phyloP scores from a whole-genome alignment of 2,888 invertebrate genomes.

The Galeopsomyia nigrocyanea region DNA sequence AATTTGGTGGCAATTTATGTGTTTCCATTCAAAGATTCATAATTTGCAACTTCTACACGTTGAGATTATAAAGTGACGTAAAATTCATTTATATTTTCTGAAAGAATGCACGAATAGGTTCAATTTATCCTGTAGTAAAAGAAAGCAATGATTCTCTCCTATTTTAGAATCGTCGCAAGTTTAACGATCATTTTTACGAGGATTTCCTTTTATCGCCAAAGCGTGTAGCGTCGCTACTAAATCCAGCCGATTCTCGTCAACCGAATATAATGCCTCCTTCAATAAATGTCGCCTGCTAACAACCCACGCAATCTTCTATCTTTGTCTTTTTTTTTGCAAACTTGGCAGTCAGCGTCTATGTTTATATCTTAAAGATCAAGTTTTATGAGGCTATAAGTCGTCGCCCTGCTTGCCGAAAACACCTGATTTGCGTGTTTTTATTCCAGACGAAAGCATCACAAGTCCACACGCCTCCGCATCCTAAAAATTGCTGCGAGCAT shows the following conservation, averaged over 20 bases:
- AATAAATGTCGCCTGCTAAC: slow-evolving; percentile 17
- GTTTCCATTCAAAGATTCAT: neutral
- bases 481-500: no score
- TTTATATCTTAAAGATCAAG: slow-evolving; percentile 3
- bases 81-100: neutral
- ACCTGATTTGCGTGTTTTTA: slow-evolving; percentile 25
- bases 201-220: slow-evolving; percentile 15
- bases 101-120: no score
- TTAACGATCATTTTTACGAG: slow-evolving; percentile 29
- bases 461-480: neutral
- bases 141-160: neutral
- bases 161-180: slow-evolving; percentile 4
- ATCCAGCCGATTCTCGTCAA: slow-evolving; percentile 15
- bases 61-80: no score
- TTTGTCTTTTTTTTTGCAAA: slow-evolving; percentile 28
- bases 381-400: slow-evolving; percentile 4
- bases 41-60: no score
- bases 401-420: neutral
- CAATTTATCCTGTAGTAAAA: neutral
- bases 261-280: neutral
- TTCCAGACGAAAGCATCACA: slow-evolving; percentile 5
- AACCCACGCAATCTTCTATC: slow-evolving; percentile 3
- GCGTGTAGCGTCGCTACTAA: slow-evolving; percentile 6
- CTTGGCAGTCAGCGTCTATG: neutral
- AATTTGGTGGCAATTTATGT: no score